Conservation (phyloP, 2,113 vertebrate species). For the Orycteropus afer region DNA sequence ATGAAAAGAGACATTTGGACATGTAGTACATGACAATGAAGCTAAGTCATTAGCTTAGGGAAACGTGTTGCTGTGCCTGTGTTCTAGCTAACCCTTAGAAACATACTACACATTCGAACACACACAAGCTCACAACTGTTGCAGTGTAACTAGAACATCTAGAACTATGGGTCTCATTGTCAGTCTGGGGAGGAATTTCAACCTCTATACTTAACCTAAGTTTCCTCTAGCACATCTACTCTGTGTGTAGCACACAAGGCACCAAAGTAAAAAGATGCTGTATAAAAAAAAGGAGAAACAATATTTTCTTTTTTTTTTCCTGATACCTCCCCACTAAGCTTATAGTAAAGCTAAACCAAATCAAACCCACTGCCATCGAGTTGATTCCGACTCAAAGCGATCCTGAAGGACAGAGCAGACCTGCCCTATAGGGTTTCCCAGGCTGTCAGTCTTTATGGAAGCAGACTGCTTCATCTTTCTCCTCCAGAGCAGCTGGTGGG, state of each 20-base stretch:
- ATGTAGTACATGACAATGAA: too few species aligned
- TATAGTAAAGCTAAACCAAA: too few species aligned
- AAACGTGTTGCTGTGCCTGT: not conserved
- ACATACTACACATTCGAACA: not conserved
- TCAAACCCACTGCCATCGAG: too few species aligned
- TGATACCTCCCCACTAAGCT: not conserved
- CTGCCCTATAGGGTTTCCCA: too few species aligned
- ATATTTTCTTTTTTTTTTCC: not conserved
- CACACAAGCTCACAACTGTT: not conserved
- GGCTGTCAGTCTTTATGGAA: too few species aligned
- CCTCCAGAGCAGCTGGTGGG: too few species aligned
- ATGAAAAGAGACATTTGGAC: too few species aligned
- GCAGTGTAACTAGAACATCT: not conserved
- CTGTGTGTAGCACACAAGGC: not conserved
- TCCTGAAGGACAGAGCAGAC: too few species aligned
- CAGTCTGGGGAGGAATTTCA: not conserved
- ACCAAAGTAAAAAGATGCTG: constrained; percentile 14
- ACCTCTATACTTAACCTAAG: not conserved
- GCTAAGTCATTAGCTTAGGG: not conserved
- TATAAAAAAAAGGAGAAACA: constrained; percentile 29
- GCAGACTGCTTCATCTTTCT: too few species aligned
- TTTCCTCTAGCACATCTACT: not conserved
- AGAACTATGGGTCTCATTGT: not conserved
- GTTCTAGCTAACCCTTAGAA: not conserved
- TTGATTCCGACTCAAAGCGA: too few species aligned